These are phyloP conservation scores for Diuraphis noxia DNA, from an alignment of 1,140 invertebrate species.

Conservation along the genomic window DNA sequence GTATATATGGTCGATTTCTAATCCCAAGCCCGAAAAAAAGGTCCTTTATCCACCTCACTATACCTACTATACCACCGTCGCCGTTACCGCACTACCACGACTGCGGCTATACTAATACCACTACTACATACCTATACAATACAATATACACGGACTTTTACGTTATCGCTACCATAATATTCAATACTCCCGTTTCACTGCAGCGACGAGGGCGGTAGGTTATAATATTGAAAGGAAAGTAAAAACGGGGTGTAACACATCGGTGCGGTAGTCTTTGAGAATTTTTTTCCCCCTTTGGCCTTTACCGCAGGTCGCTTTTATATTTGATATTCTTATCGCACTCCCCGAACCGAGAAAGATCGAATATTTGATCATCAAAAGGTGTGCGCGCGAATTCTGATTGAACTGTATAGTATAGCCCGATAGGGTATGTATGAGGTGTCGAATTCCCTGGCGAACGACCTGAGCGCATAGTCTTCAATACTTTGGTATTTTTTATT, in stretches of 20 bases:
- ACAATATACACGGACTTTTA: too few relatives aligned
- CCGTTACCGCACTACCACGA: too few relatives aligned
- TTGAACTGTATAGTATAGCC: neutral
- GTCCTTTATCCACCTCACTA: neutral
- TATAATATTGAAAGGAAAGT: conserved; percentile 38
- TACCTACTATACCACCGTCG: neutral
- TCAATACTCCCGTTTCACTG: neutral
- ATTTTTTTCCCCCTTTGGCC: conserved; percentile 9
- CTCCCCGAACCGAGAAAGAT: neutral
- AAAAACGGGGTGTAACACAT: conserved; percentile 7
- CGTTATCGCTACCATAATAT: neutral
- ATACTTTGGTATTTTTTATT: neutral
- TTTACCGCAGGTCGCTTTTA: neutral
- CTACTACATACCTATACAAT: too few relatives aligned
- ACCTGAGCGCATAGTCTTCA: neutral
- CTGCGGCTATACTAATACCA: neutral
- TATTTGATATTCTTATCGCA: conserved; percentile 34
- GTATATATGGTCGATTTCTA: conserved; percentile 9
- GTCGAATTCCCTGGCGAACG: conserved; percentile 19
- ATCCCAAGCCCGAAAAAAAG: conserved; percentile 21
- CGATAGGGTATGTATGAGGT: neutral
- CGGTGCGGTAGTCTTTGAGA: conserved; percentile 33
- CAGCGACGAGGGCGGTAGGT: neutral
- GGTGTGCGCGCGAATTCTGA: conserved; percentile 12
- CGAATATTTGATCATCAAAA: conserved; percentile 50